Conservation (phyloP, 2,797 vertebrate genomes). For the Peromyscus aztecus region DNA sequence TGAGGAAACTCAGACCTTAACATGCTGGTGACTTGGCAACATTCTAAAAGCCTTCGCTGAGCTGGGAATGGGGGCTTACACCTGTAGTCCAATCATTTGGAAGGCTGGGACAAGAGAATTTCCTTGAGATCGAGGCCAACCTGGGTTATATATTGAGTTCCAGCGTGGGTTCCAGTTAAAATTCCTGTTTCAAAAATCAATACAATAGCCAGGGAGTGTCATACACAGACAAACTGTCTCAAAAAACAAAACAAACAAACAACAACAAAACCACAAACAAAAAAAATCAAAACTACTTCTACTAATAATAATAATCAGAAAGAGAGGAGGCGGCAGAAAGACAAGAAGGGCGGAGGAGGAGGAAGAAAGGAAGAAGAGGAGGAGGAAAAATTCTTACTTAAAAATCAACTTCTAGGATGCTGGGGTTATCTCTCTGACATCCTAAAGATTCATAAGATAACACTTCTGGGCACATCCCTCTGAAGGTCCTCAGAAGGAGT, state of each 20-base stretch:
- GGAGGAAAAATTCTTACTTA: not conserved
- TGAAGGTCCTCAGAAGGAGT: not conserved
- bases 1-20: constrained; percentile 5
- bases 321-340: not conserved
- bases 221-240: not conserved
- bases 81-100: not conserved
- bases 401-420: not conserved
- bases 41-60: constrained; percentile 2
- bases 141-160: not conserved
- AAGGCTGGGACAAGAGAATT: not conserved
- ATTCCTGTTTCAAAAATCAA: not conserved
- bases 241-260: not conserved
- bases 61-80: not conserved
- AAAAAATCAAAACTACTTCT: not conserved
- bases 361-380: too few species aligned
- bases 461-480: not conserved
- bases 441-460: constrained; percentile 14
- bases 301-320: not conserved
- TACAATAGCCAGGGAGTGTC: not conserved
- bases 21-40: not conserved
- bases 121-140: not conserved
- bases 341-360: too few species aligned
- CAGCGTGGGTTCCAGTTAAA: not conserved
- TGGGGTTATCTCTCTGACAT: not conserved
- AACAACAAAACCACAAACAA: not conserved